phyloP scores from a whole-genome alignment of 1,140 invertebrate species.

The Polypedilum vanderplanki region DNA sequence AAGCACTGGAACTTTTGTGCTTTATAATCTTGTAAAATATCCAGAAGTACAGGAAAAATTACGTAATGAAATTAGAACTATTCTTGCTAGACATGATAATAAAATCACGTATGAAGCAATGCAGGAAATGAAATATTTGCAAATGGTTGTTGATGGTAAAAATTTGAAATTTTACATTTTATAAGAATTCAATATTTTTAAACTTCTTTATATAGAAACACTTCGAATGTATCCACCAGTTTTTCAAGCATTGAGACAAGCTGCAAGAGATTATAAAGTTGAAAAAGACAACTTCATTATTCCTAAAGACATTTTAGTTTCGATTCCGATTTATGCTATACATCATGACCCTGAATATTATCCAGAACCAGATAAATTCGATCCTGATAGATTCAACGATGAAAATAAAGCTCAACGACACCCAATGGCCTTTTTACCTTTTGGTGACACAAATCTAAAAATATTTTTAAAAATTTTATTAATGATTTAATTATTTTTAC shows the following conservation, averaged over 20 bases:
- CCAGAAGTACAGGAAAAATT: constrained; percentile 55
- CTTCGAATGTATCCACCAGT: background rate
- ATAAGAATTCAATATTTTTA: background rate
- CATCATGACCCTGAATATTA: constrained; percentile 34
- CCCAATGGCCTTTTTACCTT: constrained; percentile 40
- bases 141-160: constrained; percentile 54
- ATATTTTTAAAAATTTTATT: too few relatives aligned
- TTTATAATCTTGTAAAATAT: constrained; percentile 55
- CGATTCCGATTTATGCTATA: background rate
- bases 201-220: background rate
- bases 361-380: constrained; percentile 38
- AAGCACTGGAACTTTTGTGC: constrained; percentile 50
- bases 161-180: background rate
- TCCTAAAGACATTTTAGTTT: too few relatives aligned
- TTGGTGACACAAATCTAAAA: constrained; percentile 35
- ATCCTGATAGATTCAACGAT: constrained; percentile 35
- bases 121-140: constrained; percentile 54
- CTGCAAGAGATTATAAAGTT: too few relatives aligned
- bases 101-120: constrained; percentile 52
- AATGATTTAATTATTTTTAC: too few relatives aligned
- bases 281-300: too few relatives aligned
- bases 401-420: constrained; percentile 35
- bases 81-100: constrained; percentile 46
- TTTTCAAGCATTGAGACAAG: too few relatives aligned
- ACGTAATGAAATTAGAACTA: constrained; percentile 51